Conservation (phyloP, 92 coral and sea anemone species). For the Epizoanthus stellaris region DNA sequence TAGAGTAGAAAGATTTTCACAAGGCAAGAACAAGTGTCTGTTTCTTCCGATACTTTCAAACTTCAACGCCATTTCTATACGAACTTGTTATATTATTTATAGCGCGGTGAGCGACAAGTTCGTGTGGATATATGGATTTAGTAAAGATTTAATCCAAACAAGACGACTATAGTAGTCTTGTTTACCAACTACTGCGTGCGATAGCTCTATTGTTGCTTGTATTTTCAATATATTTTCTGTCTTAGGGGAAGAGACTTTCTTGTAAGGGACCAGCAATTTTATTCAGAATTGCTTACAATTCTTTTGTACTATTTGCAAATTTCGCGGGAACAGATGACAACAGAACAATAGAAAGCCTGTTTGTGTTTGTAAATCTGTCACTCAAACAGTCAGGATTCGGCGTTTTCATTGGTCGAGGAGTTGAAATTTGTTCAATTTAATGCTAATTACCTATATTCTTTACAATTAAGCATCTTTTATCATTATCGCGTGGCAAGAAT, state of each 20-base stretch:
- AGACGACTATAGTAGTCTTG: neutral
- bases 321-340: slow-evolving; percentile 74
- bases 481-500: slow-evolving; percentile 70
- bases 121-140: slow-evolving; percentile 19
- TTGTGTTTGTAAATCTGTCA: slow-evolving; percentile 83
- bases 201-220: neutral
- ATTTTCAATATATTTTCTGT: neutral
- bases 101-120: slow-evolving; percentile 3
- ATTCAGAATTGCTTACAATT: neutral
- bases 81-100: slow-evolving; percentile 34
- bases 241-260: neutral
- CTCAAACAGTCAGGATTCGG: slow-evolving; percentile 73
- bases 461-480: slow-evolving; percentile 82
- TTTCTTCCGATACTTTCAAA: neutral
- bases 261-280: neutral
- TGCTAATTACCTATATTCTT: slow-evolving; percentile 94
- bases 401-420: slow-evolving; percentile 70
- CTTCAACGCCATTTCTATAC: slow-evolving; percentile 36
- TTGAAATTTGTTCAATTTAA: slow-evolving; percentile 89
- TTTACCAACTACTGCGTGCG: neutral
- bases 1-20: neutral
- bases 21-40: neutral
- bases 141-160: slow-evolving; percentile 16
- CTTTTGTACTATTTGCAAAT: slow-evolving; percentile 69
- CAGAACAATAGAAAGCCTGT: slow-evolving; percentile 67